These are phyloP conservation scores for Ursus arctos DNA, from an alignment of 2,113 vertebrate genomes.

Conservation along the genomic window DNA sequence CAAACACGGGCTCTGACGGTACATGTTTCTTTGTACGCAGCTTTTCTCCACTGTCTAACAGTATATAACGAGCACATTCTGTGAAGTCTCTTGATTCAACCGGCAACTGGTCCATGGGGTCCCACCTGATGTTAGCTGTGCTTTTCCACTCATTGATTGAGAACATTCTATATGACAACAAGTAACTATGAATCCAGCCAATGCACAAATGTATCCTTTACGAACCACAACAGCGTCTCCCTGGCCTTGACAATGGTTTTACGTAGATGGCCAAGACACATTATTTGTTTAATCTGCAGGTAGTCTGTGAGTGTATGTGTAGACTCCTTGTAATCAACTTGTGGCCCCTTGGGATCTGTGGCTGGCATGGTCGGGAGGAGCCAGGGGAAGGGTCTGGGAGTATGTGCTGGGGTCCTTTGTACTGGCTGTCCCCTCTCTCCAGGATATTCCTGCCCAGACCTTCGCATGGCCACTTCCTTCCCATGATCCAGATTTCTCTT, in stretches of 20 bases:
- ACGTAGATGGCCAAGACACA: neutral
- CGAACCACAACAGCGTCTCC: neutral
- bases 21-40: neutral
- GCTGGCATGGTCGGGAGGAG: neutral
- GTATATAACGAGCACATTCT: fast-evolving
- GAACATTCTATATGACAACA: neutral
- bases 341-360: neutral
- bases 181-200: fast-evolving
- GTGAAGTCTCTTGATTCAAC: fast-evolving
- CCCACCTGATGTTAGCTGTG: fast-evolving
- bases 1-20: fast-evolving
- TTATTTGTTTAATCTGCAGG: neutral
- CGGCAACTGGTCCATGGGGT: fast-evolving
- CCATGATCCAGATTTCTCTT: neutral
- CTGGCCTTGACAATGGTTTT: neutral
- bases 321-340: fast-evolving
- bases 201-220: fast-evolving
- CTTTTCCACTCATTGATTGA: neutral
- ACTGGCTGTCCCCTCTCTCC: neutral
- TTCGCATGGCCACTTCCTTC: neutral
- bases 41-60: fast-evolving
- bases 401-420: neutral
- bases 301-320: fast-evolving
- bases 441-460: neutral
- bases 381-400: fast-evolving